Percentiles rank a stretch among this genome's conserved stretches.
These are phyloP conservation scores for Drosophila lutescens DNA, from an alignment of 2,888 invertebrate species.

Conservation along the genomic window DNA sequence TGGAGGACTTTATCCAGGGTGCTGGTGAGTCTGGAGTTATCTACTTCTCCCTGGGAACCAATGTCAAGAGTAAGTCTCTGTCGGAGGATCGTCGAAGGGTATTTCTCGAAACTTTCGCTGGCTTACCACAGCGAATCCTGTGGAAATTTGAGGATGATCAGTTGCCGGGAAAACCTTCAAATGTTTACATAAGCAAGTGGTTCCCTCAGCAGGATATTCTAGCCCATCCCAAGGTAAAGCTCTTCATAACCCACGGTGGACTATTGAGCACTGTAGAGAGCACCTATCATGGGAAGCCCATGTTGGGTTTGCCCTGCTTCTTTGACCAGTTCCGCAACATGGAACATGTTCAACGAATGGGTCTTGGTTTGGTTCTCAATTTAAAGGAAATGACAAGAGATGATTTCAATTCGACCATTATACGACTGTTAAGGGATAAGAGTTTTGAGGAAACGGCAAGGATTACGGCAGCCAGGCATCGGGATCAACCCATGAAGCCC, in stretches of 20 bases:
- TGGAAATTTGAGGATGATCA: slow-evolving; percentile 84
- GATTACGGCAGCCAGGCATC: slow-evolving; percentile 68
- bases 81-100: slow-evolving; percentile 61
- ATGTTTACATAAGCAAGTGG: slow-evolving; percentile 83
- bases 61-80: slow-evolving; percentile 70
- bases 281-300: slow-evolving; percentile 84
- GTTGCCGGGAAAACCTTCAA: slow-evolving; percentile 68
- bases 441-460: slow-evolving; percentile 50
- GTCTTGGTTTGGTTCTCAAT: slow-evolving; percentile 83
- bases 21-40: slow-evolving; percentile 84
- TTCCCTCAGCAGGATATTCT: slow-evolving; percentile 84
- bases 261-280: slow-evolving; percentile 84
- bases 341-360: slow-evolving; percentile 81
- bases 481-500: slow-evolving; percentile 79
- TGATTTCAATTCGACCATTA: slow-evolving; percentile 54
- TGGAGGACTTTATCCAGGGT: slow-evolving; percentile 82
- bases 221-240: slow-evolving; percentile 84
- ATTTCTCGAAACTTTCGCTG: slow-evolving; percentile 60
- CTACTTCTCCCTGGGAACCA: slow-evolving; percentile 85
- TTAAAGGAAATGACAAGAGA: slow-evolving; percentile 78
- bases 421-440: slow-evolving; percentile 57
- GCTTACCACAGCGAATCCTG: slow-evolving; percentile 77
- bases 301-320: slow-evolving; percentile 85
- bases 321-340: slow-evolving; percentile 86
- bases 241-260: slow-evolving; percentile 85